These are phyloP conservation scores for Chunga burmeisteri DNA, from an alignment of 2,113 vertebrate species.

Conservation along the genomic window DNA sequence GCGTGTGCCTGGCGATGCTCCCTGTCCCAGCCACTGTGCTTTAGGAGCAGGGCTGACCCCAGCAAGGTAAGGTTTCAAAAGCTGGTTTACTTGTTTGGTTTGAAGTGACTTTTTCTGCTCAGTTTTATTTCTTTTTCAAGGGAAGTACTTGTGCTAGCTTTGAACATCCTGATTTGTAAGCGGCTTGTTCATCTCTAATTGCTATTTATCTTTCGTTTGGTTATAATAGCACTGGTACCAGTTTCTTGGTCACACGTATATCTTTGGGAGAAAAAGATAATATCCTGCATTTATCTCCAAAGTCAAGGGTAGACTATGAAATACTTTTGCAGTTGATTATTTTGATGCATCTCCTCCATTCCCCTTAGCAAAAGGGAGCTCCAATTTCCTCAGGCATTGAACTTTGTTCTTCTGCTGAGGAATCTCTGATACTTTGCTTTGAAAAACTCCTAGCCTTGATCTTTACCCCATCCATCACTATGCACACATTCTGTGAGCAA, in stretches of 20 bases:
- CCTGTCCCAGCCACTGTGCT: not conserved
- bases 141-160: not conserved
- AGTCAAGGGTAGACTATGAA: not conserved
- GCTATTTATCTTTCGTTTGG: not conserved
- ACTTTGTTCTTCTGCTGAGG: not conserved
- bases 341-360: not conserved
- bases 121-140: not conserved
- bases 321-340: not conserved
- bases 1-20: accelerated
- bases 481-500: not conserved
- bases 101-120: not conserved
- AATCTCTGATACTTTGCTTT: not conserved
- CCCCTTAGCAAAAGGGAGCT: not conserved
- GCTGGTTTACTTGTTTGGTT: not conserved
- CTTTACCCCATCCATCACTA: not conserved
- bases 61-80: not conserved
- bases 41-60: not conserved
- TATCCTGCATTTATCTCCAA: not conserved
- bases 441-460: not conserved
- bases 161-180: not conserved
- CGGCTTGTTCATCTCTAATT: not conserved
- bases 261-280: not conserved
- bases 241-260: not conserved
- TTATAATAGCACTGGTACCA: not conserved
- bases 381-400: not conserved